A percentile compares a stretch with the other conserved stretches of the same genome.
phyloP scores from a whole-genome alignment of 2,113 vertebrate species.

The Bungarus multicinctus region DNA sequence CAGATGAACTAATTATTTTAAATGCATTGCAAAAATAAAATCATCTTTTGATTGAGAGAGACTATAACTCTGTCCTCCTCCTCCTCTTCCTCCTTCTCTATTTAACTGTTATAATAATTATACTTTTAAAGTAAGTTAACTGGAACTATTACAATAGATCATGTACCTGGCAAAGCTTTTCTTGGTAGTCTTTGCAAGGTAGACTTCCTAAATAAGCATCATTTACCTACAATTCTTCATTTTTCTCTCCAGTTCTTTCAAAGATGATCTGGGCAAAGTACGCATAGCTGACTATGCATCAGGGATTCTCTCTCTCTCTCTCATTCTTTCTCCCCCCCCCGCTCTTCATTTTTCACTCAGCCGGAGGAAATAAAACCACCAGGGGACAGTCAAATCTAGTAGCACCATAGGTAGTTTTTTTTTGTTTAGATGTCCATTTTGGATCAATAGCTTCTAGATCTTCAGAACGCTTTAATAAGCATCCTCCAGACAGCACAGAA shows the following conservation, averaged over 20 bases:
- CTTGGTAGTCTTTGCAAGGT: background rate
- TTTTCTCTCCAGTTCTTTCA: background rate
- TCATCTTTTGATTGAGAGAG: background rate
- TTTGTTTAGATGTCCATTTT: constrained; percentile 41
- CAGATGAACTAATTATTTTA: background rate
- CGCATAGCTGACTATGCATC: background rate
- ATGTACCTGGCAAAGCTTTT: background rate
- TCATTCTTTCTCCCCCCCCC: background rate
- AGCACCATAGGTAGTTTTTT: background rate
- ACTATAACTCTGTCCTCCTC: background rate
- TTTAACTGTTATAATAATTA: background rate
- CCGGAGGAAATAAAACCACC: background rate
- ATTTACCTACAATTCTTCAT: background rate
- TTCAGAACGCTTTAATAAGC: constrained; percentile 41
- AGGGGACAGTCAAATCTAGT: background rate
- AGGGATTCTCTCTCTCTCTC: background rate
- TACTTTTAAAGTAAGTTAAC: background rate
- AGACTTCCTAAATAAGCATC: background rate
- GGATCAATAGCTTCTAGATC: constrained; percentile 46
- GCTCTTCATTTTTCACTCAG: background rate
- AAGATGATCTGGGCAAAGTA: background rate
- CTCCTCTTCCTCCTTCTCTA: no score
- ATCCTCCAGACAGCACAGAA: constrained; percentile 26
- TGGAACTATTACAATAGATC: background rate
- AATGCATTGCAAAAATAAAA: background rate